These are phyloP conservation scores for Athripsodes cinereus DNA, from an alignment of 2,888 invertebrate species.

Conservation along the genomic window DNA sequence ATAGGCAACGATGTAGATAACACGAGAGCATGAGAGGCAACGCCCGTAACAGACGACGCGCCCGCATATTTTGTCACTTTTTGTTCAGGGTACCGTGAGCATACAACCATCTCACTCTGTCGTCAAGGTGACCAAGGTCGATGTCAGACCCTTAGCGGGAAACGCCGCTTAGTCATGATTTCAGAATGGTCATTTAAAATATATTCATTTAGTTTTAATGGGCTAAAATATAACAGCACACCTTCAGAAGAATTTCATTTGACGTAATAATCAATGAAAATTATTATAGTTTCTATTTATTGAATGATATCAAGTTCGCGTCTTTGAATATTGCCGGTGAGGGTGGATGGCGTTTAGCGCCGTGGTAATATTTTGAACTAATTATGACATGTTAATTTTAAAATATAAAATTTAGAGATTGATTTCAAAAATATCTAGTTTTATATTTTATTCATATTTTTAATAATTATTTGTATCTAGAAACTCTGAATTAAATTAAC, in stretches of 20 bases:
- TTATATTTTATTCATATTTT: too few relatives aligned
- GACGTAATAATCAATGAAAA: neutral
- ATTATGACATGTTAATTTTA: neutral
- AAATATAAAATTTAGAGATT: too few relatives aligned
- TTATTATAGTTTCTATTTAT: too few relatives aligned
- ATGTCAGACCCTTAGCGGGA: constrained; percentile 28
- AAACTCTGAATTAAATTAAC: too few relatives aligned
- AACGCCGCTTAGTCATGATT: constrained; percentile 26
- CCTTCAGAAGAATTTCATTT: neutral
- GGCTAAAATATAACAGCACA: neutral
- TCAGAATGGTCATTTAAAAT: constrained; percentile 5
- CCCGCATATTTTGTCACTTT: constrained; percentile 21
- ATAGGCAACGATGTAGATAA: too few relatives aligned
- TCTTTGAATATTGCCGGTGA: neutral
- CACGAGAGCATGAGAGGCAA: constrained; percentile 14
- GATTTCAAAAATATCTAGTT: too few relatives aligned
- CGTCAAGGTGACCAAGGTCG: constrained; percentile 30
- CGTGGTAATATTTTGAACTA: neutral
- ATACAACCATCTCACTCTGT: constrained; percentile 21
- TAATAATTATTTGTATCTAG: too few relatives aligned
- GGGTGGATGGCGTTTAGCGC: neutral
- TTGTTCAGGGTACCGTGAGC: constrained; percentile 10
- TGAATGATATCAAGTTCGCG: too few relatives aligned
- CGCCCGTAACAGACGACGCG: constrained; percentile 23
- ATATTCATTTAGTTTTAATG: too few relatives aligned